A percentile compares a stretch with the other conserved stretches of the same genome.
These are phyloP conservation scores for Ataeniobius toweri DNA, from an alignment of 2,797 vertebrate species.

Conservation along the genomic window DNA sequence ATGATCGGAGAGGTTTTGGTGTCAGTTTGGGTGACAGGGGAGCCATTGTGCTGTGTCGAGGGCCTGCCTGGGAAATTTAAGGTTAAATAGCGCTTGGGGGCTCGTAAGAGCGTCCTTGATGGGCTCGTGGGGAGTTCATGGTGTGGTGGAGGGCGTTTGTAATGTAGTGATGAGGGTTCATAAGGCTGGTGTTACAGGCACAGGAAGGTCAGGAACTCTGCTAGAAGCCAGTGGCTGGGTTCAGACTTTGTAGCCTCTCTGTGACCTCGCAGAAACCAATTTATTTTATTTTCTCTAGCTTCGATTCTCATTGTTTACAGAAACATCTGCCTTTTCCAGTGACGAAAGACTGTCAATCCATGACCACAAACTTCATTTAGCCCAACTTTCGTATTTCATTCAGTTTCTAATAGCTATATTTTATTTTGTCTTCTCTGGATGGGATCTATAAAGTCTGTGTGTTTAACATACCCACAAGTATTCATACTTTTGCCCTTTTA, in stretches of 20 bases:
- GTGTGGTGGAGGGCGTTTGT: slow-evolving; percentile 38
- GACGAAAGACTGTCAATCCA: not conserved
- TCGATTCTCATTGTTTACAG: slow-evolving; percentile 4
- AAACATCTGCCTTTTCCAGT: slow-evolving; percentile 3
- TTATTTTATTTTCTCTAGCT: not conserved
- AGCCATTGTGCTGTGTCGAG: slow-evolving; percentile 47
- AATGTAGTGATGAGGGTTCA: slow-evolving; percentile 60
- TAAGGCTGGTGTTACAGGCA: slow-evolving; percentile 55
- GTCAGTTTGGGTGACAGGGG: slow-evolving; percentile 62
- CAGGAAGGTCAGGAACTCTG: slow-evolving; percentile 55
- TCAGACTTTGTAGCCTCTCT: slow-evolving; percentile 26
- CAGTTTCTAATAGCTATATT: slow-evolving; percentile 8
- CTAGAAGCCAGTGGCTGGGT: slow-evolving; percentile 23
- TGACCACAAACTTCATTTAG: slow-evolving; percentile 21
- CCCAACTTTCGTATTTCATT: slow-evolving; percentile 26
- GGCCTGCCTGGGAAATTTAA: slow-evolving; percentile 58
- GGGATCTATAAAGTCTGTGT: slow-evolving; percentile 47
- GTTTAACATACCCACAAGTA: slow-evolving; percentile 51
- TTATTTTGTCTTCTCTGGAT: slow-evolving; percentile 29
- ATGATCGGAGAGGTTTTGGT: slow-evolving; percentile 33
- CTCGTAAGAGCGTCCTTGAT: slow-evolving; percentile 58
- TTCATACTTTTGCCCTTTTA: slow-evolving; percentile 32
- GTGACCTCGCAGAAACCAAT: slow-evolving; percentile 28
- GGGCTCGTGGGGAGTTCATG: slow-evolving; percentile 67
- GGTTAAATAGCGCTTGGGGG: slow-evolving; percentile 60